phyloP scores from a whole-genome alignment of 2,888 invertebrate genomes.

The Xestia rhomboidea region DNA sequence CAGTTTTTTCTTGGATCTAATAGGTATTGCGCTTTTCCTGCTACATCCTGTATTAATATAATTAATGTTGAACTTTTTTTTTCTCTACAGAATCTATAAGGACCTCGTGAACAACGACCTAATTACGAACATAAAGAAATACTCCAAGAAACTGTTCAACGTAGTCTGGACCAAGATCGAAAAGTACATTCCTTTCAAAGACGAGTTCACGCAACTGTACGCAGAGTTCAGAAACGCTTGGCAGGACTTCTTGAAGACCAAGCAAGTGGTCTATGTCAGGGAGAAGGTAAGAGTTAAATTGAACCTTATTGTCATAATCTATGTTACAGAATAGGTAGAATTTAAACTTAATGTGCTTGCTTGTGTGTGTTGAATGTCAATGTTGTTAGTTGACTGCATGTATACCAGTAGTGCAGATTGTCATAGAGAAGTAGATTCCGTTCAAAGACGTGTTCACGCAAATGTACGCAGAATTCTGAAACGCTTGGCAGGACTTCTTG shows the following conservation, averaged over 20 bases:
- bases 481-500: constrained; percentile 85
- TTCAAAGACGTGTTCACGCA: constrained; percentile 86
- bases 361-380: too few species aligned
- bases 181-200: constrained; percentile 87
- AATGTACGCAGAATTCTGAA: constrained; percentile 83
- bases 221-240: constrained; percentile 85
- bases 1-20: too few species aligned
- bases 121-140: constrained; percentile 94
- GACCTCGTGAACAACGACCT: constrained; percentile 95
- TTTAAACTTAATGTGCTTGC: too few species aligned
- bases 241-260: constrained; percentile 85
- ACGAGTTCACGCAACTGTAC: constrained; percentile 83
- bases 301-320: background rate
- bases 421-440: constrained; percentile 84
- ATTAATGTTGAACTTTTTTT: background rate
- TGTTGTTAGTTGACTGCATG: too few species aligned
- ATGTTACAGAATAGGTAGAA: background rate
- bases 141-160: constrained; percentile 92
- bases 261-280: constrained; percentile 84
- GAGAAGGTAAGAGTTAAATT: constrained; percentile 78
- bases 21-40: too few species aligned
- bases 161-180: constrained; percentile 85
- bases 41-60: background rate
- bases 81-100: constrained; percentile 92
- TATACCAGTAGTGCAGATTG: too few species aligned